Evolutionary conservation across 2,888 invertebrate species (phyloP).

Genomic region (Protonemura montana): DNA sequence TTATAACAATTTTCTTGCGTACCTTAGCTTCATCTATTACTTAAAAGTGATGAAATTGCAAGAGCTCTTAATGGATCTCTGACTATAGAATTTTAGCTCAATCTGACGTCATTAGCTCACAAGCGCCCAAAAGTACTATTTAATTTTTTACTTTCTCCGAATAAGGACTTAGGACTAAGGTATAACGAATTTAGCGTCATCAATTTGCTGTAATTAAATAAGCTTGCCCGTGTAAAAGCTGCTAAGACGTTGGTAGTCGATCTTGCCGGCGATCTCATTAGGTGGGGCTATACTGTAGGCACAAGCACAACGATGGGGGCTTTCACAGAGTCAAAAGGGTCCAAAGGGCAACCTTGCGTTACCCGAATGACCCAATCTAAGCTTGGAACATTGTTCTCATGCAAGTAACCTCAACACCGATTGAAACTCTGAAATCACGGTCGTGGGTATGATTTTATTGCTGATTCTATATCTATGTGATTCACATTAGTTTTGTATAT

Average conservation of each 20-base stretch:
- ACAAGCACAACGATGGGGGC: neutral
- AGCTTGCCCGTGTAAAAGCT: slow-evolving; percentile 18
- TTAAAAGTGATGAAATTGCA: slow-evolving; percentile 9
- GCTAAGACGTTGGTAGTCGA: neutral
- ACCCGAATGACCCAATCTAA: neutral
- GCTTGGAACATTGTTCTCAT: neutral
- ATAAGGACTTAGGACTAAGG: slow-evolving; percentile 20
- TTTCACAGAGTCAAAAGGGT: neutral
- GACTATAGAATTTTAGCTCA: slow-evolving; percentile 14
- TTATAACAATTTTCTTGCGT: neutral
- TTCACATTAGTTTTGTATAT: neutral
- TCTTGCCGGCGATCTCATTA: neutral
- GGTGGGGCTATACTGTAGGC: neutral
- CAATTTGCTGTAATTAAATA: slow-evolving; percentile 35
- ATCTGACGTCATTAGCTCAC: slow-evolving; percentile 3
- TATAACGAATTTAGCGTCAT: slow-evolving; percentile 32
- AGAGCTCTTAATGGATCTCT: neutral
- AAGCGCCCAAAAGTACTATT: slow-evolving; percentile 3
- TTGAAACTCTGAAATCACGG: neutral
- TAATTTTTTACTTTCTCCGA: slow-evolving; percentile 22
- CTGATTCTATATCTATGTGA: neutral
- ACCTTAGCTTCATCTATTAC: neutral
- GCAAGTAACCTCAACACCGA: neutral
- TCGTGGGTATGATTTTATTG: neutral
- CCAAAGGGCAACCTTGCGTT: neutral